Evolutionary conservation across 2,888 invertebrate species (phyloP).

Genomic region (Brenthis hecate): DNA sequence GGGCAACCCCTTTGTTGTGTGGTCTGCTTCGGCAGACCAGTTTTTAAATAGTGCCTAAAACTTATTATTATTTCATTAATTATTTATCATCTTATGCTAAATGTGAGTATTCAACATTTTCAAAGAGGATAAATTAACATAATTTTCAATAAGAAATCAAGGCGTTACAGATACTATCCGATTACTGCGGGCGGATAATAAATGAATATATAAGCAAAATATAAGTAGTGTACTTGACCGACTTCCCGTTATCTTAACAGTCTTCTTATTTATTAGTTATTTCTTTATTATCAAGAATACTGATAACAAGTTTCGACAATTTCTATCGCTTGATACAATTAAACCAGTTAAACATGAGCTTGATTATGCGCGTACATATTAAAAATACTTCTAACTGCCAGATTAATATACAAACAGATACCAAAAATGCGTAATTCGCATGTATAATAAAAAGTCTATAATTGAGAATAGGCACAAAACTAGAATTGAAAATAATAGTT

Average conservation of each 20-base stretch:
- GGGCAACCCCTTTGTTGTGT: no score
- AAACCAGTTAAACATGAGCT: not conserved
- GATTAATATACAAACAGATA: not conserved
- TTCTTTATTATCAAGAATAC: not conserved
- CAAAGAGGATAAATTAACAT: no score
- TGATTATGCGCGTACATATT: slow-evolving; percentile 6
- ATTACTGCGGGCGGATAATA: slow-evolving; percentile 18
- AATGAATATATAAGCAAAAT: slow-evolving; percentile 2
- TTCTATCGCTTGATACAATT: slow-evolving; percentile 2
- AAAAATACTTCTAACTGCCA: not conserved
- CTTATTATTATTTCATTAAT: no score
- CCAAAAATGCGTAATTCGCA: no score
- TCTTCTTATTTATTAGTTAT: slow-evolving; percentile 6
- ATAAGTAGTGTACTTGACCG: slow-evolving; percentile 28
- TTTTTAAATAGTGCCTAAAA: no score
- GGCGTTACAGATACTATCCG: slow-evolving; percentile 2
- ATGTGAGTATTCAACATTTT: no score
- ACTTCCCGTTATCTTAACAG: slow-evolving; percentile 18
- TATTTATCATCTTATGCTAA: no score
- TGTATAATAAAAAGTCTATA: no score
- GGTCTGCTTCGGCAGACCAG: no score
- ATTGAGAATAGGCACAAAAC: no score
- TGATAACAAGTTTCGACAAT: slow-evolving; percentile 16
- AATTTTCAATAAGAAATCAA: slow-evolving; percentile 3
- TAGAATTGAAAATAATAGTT: no score